Percentiles rank a stretch among this genome's conserved stretches.
Conservation (phyloP, 2,888 invertebrate genomes). For the Alentia gelatinosa region DNA sequence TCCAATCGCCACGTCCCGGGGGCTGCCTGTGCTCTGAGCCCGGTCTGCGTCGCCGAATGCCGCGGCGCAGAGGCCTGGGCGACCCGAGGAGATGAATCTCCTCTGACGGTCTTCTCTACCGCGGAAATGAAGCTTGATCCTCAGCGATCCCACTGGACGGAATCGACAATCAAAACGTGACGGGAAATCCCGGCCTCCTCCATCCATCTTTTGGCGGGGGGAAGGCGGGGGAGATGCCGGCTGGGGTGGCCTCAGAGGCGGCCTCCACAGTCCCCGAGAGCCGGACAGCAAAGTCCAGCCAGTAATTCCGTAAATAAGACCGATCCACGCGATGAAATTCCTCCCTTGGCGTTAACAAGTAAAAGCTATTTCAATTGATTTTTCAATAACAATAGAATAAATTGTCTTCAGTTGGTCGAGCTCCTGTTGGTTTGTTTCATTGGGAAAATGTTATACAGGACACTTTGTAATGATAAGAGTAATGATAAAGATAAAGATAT, state of each 20-base stretch:
- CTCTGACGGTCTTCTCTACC: constrained; percentile 5
- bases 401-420: too few species aligned
- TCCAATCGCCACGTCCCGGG: background rate
- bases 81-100: constrained; percentile 20
- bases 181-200: background rate
- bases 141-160: background rate
- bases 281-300: background rate
- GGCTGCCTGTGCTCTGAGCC: background rate
- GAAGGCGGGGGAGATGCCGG: background rate
- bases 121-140: constrained; percentile 52
- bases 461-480: too few species aligned
- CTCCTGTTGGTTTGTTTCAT: too few species aligned
- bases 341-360: background rate
- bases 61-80: background rate
- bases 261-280: background rate
- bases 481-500: too few species aligned
- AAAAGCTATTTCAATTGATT: background rate
- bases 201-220: background rate
- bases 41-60: background rate
- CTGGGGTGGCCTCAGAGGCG: background rate
- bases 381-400: background rate
- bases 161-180: constrained; percentile 54
- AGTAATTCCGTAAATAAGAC: background rate
- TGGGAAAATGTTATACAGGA: too few species aligned
- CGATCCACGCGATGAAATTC: background rate